Base-by-base conservation (phyloP, 2,888 invertebrate genomes). In the Parasteatoda lunata region DNA sequence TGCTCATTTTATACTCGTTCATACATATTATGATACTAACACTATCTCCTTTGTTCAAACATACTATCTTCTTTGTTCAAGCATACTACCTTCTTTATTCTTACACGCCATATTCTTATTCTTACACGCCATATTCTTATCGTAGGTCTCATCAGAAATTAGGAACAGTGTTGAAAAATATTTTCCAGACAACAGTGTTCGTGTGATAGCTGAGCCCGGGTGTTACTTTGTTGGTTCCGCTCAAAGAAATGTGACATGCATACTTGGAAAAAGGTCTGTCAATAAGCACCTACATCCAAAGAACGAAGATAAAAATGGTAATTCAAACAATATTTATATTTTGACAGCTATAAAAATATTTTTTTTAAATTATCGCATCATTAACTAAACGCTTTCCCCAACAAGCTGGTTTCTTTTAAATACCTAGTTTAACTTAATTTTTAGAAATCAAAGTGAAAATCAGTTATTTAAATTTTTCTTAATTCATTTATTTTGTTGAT, bases 211-310 rank as follows among this genome's bases (percentile, higher is more conserved):
- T 9, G 98, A 99, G 92, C 98, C 98, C 0, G 99, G 99, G 3
- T 94, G 98, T 30, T 99, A 95, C 93, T 98, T 97, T 93, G 98
- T 97, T 3, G 96, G 97, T 69, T 96, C 98, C 30, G 98, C 99
- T 0, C 98, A 96, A 93, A 97, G 98, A 15, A 94, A 99, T 68
- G 95, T 96, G 81, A 95, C 95, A 91, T 95, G 95, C 92, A 94
- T 99, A 89, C 96, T 98, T 92, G 96, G 96, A 89, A 49, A 70
- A 11, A 47, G 8, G 9, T 11, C 13, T 6, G 30, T 30, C 30
- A 30, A 30, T 30, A 30, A 30, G 30, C 30, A 30, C 2, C 30
- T 1, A 30, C 30, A 30, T 30, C 30, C 30, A 30, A 30, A 1
- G 30, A 30, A 30, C 30, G 2, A 30, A 30, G 5, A 13, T n/a